Evolutionary conservation across 2,797 vertebrate genomes (phyloP).

Genomic region (Sebastes steindachneri): DNA sequence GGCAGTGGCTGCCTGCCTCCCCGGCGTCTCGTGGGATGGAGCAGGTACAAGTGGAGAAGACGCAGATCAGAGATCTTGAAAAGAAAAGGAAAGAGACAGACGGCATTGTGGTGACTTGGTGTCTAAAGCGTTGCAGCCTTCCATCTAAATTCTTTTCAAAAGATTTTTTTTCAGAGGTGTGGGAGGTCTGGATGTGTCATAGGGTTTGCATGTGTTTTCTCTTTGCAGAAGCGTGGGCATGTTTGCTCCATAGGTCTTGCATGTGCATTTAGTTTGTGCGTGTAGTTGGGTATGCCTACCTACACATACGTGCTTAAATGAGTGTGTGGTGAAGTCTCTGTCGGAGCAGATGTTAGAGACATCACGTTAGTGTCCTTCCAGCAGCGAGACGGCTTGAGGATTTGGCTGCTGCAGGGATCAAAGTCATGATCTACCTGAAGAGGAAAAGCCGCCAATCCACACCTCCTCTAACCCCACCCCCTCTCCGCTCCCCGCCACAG

Average conservation of each 20-base stretch:
- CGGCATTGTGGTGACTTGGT: constrained; percentile 28
- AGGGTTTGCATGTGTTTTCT: constrained; percentile 47
- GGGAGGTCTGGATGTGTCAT: constrained; percentile 65
- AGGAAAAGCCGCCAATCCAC: constrained; percentile 24
- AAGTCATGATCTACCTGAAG: constrained; percentile 68
- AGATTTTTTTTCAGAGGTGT: constrained; percentile 44
- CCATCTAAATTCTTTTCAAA: constrained; percentile 39
- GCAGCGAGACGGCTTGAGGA: constrained; percentile 47
- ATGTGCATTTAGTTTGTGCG: background rate
- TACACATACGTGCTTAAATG: constrained; percentile 21
- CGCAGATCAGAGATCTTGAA: constrained; percentile 11
- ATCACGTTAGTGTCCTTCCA: constrained; percentile 42
- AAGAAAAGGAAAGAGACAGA: constrained; percentile 20
- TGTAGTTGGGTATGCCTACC: constrained; percentile 26
- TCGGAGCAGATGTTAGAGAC: constrained; percentile 65
- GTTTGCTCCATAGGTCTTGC: constrained; percentile 32
- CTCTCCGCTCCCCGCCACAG: background rate
- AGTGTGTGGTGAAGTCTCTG: constrained; percentile 15
- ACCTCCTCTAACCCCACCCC: background rate
- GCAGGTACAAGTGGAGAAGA: constrained; percentile 36
- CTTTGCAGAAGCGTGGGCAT: constrained; percentile 50
- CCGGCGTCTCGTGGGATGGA: constrained; percentile 28
- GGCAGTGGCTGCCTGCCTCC: constrained; percentile 6
- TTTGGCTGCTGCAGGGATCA: constrained; percentile 63
- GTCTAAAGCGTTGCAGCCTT: constrained; percentile 32